Base-by-base conservation (phyloP, 2,888 invertebrate genomes). In the Napeogenes sylphis region DNA sequence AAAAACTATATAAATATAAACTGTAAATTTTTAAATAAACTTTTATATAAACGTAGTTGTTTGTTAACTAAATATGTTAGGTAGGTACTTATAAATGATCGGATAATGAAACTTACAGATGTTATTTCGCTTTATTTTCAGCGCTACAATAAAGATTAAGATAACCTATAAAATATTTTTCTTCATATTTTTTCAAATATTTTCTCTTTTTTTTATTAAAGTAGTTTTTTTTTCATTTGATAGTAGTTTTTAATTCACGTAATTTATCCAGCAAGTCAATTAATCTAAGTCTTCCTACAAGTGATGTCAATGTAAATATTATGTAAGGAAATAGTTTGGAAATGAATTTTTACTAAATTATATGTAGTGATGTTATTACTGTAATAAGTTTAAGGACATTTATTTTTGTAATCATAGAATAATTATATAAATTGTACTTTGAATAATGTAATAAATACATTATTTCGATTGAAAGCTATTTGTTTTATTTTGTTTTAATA, bases 401-500 rank as follows among this genome's bases (percentile, higher is more conserved):
- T 89, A 88, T 87, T 88, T 90, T 89, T 88, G 79, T 90, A 88
- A 89, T 83, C 81, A 71, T 84, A 84, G 76, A 73, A 73, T 78
- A 76, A 70, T 47, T 58, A 70, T 65, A 77, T 78, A 77, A 81
- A 81, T 81, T 78, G 75, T 5, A 79, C 79, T 83, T 78, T 81
- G 78, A 81, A 77, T 80, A 83, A 77, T 83, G 80, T 81, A 79
- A n/a, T 51, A 81, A 85, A 82, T 81, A 88, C 81, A 83, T 77
- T 83, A 85, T 82, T 83, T 80, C 78, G 79, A 81, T 73, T 71
- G 71, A 59, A 64, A 47, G 45, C 65, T 58, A 66, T 59, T 68
- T 74, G 65, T 76, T 74, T 71, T 62, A 54, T 66, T n/a, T 5
- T 21, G 21, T 21, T 21, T 13, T 21, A 21, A 51, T 21, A 14